Base-by-base conservation (phyloP, 2,797 vertebrate species). In the Sebastes diploproa region DNA sequence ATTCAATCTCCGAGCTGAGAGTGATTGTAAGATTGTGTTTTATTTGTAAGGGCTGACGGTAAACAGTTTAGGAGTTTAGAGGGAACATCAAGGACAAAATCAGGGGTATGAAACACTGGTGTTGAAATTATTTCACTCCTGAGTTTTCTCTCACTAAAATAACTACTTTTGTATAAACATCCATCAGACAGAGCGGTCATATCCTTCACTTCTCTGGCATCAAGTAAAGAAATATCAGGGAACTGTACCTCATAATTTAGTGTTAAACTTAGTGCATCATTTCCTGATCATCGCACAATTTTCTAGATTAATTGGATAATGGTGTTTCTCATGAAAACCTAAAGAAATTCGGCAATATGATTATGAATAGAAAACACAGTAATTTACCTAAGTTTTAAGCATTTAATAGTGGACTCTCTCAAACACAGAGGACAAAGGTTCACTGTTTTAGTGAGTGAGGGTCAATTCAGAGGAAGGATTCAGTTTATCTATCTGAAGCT, bases 361-460 rank as follows among this genome's bases (percentile, higher is more conserved):
- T 7, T 46, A 18, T 46, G 42, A 46, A 46, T 46, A 4, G 1
- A 11, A 60, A 55, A 65, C 34, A 65, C 42, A 63, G 16, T 7
- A 14, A 27, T 32, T 2, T 6, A 52, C 4, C 11, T 18, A 36
- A 2, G 3, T 65, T 54, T 56, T 5, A 56, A 77, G 50, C 3
- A 16, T 58, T 22, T 22, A 60, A 23, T 12, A 38, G 25, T 10
- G 20, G 5, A 60, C n/a, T 61, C 12, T 34, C 6, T 22, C 14
- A 11, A 72, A 55, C 64, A 42, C 32, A 38, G 29, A 71, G 77
- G 55, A 92, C 90, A 91, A 91, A 75, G 80, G 71, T 50, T 78
- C 56, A 64, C 62, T 93, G 86, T 89, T 88, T 77, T 14, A 20
- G 67, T 29, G 54, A 77, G 38, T 68, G 36, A 76, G 34, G 38